phyloP scores from a whole-genome alignment of 2,113 vertebrate genomes.

The Phylloscopus trochilus region DNA sequence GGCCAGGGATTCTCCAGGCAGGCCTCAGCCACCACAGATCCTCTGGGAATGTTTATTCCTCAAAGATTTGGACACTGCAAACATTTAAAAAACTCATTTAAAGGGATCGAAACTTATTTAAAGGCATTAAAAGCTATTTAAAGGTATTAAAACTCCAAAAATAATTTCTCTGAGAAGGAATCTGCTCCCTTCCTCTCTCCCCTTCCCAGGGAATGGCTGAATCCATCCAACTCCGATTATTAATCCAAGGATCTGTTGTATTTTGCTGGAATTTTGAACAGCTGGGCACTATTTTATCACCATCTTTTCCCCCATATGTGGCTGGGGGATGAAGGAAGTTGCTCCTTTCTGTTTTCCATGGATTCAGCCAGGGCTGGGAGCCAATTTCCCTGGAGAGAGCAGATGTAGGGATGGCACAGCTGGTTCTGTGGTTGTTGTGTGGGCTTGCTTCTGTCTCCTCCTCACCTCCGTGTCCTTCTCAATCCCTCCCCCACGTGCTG shows the following conservation, averaged over 20 bases:
- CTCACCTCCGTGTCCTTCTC: not conserved
- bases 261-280: not conserved
- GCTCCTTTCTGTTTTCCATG: not conserved
- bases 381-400: not conserved
- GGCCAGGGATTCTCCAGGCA: not conserved
- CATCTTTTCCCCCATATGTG: not conserved
- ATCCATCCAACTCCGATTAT: not conserved
- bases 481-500: not conserved
- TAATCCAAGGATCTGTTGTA: not conserved
- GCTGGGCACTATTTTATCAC: not conserved
- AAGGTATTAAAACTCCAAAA: not conserved
- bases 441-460: not conserved
- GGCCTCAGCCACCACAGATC: not conserved
- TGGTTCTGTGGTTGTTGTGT: not conserved
- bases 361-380: not conserved
- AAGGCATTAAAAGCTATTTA: not conserved
- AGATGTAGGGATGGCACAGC: not conserved
- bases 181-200: no score
- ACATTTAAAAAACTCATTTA: not conserved
- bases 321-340: not conserved
- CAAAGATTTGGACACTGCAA: not conserved
- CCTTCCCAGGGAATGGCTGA: not conserved
- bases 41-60: not conserved
- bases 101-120: not conserved
- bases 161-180: not conserved